These are phyloP conservation scores for Maconellicoccus hirsutus DNA, from an alignment of 1,140 invertebrate genomes.

Conservation along the genomic window DNA sequence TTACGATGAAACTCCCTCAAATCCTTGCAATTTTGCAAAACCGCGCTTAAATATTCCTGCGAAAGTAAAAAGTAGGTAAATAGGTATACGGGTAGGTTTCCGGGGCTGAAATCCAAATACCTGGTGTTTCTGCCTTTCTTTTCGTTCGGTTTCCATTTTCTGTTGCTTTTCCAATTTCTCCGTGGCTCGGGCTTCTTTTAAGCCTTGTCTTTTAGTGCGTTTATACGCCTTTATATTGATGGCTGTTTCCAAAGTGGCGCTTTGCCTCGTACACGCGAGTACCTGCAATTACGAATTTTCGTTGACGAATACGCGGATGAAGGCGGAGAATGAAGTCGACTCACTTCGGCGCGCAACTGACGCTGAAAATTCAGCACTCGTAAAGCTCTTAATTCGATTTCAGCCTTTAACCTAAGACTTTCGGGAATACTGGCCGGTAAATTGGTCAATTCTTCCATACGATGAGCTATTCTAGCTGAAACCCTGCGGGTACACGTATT, in stretches of 20 bases:
- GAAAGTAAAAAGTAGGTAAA: background rate
- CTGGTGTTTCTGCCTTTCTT: conserved; percentile 86
- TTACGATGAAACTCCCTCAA: conserved; percentile 93
- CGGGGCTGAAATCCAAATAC: background rate
- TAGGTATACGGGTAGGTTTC: too few species aligned
- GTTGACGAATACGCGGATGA: background rate
- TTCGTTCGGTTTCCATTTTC: conserved; percentile 93
- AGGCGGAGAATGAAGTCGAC: background rate
- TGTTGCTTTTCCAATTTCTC: conserved; percentile 98
- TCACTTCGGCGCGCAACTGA: conserved; percentile 64
- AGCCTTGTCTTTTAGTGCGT: conserved; percentile 83
- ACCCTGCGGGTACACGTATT: too few species aligned
- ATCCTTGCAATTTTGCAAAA: conserved; percentile 93
- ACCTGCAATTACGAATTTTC: conserved; percentile 35
- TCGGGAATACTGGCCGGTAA: conserved; percentile 83
- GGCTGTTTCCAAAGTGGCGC: conserved; percentile 91
- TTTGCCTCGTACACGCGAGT: conserved; percentile 68
- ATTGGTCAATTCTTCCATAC: conserved; percentile 68
- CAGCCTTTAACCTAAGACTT: conserved; percentile 79
- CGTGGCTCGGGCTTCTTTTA: conserved; percentile 89
- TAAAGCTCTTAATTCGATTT: conserved; percentile 88
- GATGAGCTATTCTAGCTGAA: conserved; percentile 64
- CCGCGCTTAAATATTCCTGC: conserved; percentile 84
- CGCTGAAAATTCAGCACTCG: conserved; percentile 90
- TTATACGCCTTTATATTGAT: conserved; percentile 96